Evolutionary conservation across 2,113 vertebrate genomes (phyloP).

Genomic region (Python bivittatus): DNA sequence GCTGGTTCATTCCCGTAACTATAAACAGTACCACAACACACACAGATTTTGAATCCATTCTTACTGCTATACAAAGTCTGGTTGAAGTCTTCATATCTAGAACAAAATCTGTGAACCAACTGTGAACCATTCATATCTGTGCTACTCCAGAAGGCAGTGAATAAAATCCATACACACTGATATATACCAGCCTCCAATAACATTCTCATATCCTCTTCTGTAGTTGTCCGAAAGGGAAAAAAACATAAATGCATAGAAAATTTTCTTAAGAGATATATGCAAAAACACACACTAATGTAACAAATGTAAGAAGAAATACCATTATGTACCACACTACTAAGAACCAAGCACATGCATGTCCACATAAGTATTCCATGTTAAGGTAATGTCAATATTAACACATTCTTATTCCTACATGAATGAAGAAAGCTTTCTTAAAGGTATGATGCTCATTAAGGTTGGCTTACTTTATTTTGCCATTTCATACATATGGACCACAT

Average conservation of each 20-base stretch:
- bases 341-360: not conserved
- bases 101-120: not conserved
- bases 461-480: not conserved
- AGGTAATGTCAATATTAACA: not conserved
- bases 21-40: not conserved
- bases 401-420: not conserved
- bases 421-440: not conserved
- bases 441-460: not conserved
- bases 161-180: not conserved
- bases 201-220: not conserved
- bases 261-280: not conserved
- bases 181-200: not conserved
- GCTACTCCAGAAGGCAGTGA: not conserved
- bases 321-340: not conserved
- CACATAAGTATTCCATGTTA: too few species aligned
- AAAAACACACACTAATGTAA: not conserved
- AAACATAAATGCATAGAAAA: not conserved
- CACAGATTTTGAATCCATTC: not conserved
- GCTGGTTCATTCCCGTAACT: not conserved
- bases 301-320: not conserved
- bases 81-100: not conserved
- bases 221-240: too few species aligned
- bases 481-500: not conserved
- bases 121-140: not conserved
- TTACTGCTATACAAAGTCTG: not conserved